These are phyloP conservation scores for Antechinus stuartii DNA, from an alignment of 2,113 vertebrate species.

Conservation along the genomic window DNA sequence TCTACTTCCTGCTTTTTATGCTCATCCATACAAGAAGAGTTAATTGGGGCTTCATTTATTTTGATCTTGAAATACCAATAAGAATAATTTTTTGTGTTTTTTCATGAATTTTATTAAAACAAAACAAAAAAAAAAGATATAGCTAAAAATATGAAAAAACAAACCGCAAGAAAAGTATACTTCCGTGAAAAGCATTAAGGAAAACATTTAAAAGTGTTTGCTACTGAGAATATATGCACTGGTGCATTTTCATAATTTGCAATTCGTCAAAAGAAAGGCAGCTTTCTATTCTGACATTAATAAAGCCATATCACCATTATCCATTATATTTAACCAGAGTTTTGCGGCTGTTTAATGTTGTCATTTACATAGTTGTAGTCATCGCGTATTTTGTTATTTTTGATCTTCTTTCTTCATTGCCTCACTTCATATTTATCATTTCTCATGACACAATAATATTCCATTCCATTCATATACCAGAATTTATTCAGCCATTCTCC, in stretches of 20 bases:
- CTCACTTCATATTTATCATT: conserved; percentile 29
- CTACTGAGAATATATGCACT: neutral
- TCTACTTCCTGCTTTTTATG: neutral
- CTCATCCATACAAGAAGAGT: neutral
- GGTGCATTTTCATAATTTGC: neutral
- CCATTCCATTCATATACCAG: neutral
- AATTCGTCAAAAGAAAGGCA: neutral
- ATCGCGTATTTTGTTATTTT: neutral
- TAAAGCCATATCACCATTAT: neutral
- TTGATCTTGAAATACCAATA: neutral
- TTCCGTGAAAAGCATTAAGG: neutral
- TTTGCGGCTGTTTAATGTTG: neutral
- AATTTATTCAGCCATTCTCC: neutral
- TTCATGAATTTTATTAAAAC: neutral
- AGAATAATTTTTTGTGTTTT: neutral
- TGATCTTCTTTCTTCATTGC: neutral
- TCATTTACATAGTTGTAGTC: conserved; percentile 1
- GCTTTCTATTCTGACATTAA: neutral
- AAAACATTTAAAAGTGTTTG: neutral
- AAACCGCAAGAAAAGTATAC: neutral
- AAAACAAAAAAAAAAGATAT: neutral
- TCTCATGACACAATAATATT: neutral
- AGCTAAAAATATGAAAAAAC: neutral
- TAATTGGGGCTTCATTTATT: neutral
- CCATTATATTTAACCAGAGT: neutral